Base-by-base conservation (phyloP, 2,113 vertebrate species). In the Calypte anna region DNA sequence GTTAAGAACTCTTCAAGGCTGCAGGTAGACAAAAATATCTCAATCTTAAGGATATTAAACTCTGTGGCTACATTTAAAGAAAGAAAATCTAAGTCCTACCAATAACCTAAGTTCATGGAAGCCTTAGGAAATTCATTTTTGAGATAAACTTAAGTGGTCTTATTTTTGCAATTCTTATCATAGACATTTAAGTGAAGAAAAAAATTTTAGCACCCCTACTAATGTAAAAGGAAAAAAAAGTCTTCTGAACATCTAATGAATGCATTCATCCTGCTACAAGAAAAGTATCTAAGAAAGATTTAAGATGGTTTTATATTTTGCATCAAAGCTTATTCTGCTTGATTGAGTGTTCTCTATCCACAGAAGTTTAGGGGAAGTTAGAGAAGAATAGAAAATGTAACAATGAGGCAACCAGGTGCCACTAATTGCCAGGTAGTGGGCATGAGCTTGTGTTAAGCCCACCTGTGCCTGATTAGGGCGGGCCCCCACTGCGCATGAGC, bases 181-280 rank as follows among this genome's bases (percentile, higher is more conserved):
- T 15, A 44, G 48, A 0, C 18, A 73, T 6, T 17, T 77, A 53
- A 53, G 3, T 44, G 12, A 66, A 62, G 33, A 51, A 86, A 91
- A 61, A 53, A 31, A 6, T 44, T 0, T 0, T 12, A 12, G 36
- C 50, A 10, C 16, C 13, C 5, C 30, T 86, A 28, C 3, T 33
- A 72, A 8, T 8, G 5, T 33, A 62, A 80, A 69, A 63, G 50
- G 16, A 59, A 80, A 82, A 77, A 20, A 33, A 46, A 19, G 40
- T 10, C 17, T 40, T 75, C 33, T 50, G 31, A 73, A 33, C 4
- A 30, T 43, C 27, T 59, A 10, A 17, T 64, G 10, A 58, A 25
- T 74, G 14, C 30, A 8, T 50, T 77, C 23, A 57, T 36, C 48
- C 28, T 83, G 6, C 10, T 69, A 4, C 38, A 28, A 51, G 18